Percentiles rank a stretch among this genome's conserved stretches.
phyloP scores from a whole-genome alignment of 2,888 invertebrate genomes.

The Tachina fera region DNA sequence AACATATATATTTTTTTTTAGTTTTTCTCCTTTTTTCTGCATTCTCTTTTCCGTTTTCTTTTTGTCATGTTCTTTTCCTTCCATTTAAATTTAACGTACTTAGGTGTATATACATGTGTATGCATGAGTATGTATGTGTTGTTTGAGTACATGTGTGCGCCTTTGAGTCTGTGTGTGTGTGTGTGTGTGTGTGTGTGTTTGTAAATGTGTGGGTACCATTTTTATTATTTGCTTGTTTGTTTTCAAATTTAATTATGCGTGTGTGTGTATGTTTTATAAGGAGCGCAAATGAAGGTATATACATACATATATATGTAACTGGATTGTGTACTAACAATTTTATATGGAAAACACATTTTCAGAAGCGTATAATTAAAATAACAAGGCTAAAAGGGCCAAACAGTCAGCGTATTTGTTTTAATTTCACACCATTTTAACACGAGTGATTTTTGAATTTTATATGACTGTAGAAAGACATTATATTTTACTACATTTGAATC shows the following conservation, averaged over 20 bases:
- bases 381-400: slow-evolving; percentile 39
- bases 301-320: slow-evolving; percentile 17
- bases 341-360: slow-evolving; percentile 62
- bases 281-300: slow-evolving; percentile 6
- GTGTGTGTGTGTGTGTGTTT: not conserved
- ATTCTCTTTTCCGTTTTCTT: not conserved
- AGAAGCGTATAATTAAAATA: slow-evolving; percentile 63
- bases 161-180: not conserved
- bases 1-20: not conserved
- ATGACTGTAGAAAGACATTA: not conserved
- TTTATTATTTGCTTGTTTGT: slow-evolving; percentile 28
- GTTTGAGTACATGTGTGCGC: not conserved
- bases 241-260: slow-evolving; percentile 31
- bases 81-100: slow-evolving; percentile 5
- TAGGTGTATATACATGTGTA: not conserved
- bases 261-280: not conserved
- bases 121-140: not conserved
- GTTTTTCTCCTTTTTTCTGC: not conserved
- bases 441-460: not conserved
- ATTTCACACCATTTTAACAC: slow-evolving; percentile 51
- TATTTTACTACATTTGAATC: slow-evolving; percentile 1
- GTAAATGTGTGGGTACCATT: not conserved
- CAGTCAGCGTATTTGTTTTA: slow-evolving; percentile 32
- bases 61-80: slow-evolving; percentile 12
- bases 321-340: slow-evolving; percentile 68